phyloP scores from a whole-genome alignment of 2,113 vertebrate species.

The Etheostoma cragini region DNA sequence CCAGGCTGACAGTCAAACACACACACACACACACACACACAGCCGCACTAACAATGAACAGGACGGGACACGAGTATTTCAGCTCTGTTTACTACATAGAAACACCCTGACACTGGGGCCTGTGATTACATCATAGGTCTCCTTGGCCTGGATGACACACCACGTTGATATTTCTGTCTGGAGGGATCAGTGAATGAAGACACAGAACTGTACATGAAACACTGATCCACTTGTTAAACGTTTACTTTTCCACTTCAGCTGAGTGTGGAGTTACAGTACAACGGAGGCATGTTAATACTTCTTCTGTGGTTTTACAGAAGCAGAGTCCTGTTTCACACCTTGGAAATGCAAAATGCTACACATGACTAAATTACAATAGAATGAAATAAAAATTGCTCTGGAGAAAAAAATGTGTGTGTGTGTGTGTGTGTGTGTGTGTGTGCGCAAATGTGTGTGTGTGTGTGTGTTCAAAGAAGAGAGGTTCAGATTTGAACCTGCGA shows the following conservation, averaged over 20 bases:
- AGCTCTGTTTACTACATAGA: constrained; percentile 82
- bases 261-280: constrained; percentile 55
- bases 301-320: constrained; percentile 36
- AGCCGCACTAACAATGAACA: constrained; percentile 35
- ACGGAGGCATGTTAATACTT: constrained; percentile 44
- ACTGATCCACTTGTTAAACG: constrained; percentile 62
- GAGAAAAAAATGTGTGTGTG: not conserved
- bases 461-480: constrained; percentile 7
- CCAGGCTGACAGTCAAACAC: constrained; percentile 79
- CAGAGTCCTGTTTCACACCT: constrained; percentile 29
- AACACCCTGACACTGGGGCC: constrained; percentile 76
- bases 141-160: constrained; percentile 77
- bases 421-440: not conserved
- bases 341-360: constrained; percentile 17
- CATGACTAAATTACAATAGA: not conserved
- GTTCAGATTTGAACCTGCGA: constrained; percentile 46
- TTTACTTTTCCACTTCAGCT: constrained; percentile 63
- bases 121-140: constrained; percentile 77
- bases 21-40: constrained; percentile 58
- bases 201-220: constrained; percentile 62
- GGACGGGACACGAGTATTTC: constrained; percentile 67
- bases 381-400: not conserved
- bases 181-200: constrained; percentile 75
- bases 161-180: constrained; percentile 77
- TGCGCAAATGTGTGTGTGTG: not conserved